Conservation (phyloP, 2,888 invertebrate genomes). For the Tipula vernalis region DNA sequence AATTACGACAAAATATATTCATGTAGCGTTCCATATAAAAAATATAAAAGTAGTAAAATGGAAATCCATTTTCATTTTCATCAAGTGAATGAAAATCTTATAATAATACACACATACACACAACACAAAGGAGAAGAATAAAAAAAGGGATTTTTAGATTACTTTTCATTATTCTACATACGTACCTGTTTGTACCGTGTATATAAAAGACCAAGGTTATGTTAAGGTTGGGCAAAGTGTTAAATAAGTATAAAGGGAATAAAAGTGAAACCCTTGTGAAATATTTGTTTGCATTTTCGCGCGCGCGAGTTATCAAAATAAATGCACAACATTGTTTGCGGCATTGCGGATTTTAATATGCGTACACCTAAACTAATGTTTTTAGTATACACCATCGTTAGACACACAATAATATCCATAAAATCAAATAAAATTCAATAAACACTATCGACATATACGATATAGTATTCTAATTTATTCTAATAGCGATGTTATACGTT, state of each 20-base stretch:
- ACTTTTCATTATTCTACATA: not conserved
- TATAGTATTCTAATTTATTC: not conserved
- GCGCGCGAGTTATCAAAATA: not conserved
- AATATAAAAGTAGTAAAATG: not conserved
- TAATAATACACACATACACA: not conserved
- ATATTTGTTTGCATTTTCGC: not conserved
- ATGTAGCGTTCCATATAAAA: not conserved
- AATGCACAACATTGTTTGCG: not conserved
- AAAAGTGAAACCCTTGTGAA: not conserved
- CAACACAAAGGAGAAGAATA: not conserved
- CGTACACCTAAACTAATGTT: not conserved
- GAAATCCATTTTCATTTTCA: not conserved
- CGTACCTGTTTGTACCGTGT: not conserved
- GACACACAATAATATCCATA: not conserved
- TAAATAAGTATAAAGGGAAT: not conserved
- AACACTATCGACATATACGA: not conserved
- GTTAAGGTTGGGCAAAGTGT: not conserved
- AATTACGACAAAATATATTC: not conserved
- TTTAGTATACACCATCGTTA: not conserved
- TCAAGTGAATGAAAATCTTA: not conserved
- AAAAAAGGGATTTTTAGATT: not conserved
- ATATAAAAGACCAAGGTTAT: not conserved
- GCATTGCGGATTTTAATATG: not conserved
- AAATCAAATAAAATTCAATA: not conserved
- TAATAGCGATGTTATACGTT: not conserved